Evolutionary conservation across 2,113 vertebrate species (phyloP).

Genomic region (Cacatua alba): DNA sequence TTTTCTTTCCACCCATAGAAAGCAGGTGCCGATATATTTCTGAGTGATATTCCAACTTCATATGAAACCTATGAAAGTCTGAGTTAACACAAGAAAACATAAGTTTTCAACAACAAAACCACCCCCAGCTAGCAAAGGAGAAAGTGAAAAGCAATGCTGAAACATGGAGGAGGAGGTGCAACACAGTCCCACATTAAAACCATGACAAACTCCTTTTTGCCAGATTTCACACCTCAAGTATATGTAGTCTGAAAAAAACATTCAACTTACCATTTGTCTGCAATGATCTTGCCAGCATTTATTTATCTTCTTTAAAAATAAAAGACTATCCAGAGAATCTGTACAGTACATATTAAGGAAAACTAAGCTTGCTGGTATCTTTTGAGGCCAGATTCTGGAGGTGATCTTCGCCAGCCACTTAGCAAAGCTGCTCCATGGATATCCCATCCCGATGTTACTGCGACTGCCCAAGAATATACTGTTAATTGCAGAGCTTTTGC

Average conservation of each 20-base stretch:
- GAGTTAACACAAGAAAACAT: not conserved
- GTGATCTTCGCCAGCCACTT: slow-evolving; percentile 16
- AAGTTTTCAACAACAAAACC: not conserved
- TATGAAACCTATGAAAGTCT: not conserved
- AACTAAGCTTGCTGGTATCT: not conserved
- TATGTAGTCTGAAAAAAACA: not conserved
- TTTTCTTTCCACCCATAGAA: not conserved
- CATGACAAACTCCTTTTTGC: not conserved
- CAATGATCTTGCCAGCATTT: slow-evolving; percentile 86
- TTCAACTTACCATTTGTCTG: slow-evolving; percentile 83
- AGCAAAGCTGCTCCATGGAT: slow-evolving; percentile 9
- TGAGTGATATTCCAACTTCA: not conserved
- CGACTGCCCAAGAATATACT: not conserved
- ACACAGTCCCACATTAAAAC: not conserved
- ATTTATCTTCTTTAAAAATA: slow-evolving; percentile 86
- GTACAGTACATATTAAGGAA: slow-evolving; percentile 77
- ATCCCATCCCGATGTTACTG: not conserved
- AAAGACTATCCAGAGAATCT: slow-evolving; percentile 82
- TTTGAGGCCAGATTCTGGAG: not conserved
- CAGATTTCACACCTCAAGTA: not conserved
- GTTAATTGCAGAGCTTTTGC: not conserved
- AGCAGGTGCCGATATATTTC: not conserved
- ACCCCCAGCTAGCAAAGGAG: not conserved
- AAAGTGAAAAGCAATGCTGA: not conserved
- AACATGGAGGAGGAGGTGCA: not conserved